Conservation (phyloP, 2,888 invertebrate genomes). For the Watsonalla cultraria region DNA sequence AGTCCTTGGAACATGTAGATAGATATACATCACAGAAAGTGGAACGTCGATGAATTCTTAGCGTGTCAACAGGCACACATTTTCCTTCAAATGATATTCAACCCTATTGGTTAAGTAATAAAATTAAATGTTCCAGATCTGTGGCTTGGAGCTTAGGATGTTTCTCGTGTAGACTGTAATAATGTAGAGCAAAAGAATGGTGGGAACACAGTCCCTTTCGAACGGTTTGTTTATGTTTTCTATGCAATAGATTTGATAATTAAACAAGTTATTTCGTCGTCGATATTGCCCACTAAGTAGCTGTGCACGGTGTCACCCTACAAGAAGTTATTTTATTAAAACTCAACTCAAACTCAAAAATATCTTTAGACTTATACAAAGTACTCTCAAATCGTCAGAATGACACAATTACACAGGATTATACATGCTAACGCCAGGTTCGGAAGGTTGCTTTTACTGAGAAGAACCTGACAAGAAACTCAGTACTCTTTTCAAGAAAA, state of each 20-base stretch:
- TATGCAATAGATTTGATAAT: background rate
- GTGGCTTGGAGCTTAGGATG: constrained; percentile 11
- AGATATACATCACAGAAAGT: constrained; percentile 44
- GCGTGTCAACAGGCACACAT: constrained; percentile 31
- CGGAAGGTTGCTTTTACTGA: no score
- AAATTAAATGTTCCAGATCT: constrained; percentile 9
- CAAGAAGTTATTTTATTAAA: no score
- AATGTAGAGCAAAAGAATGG: constrained; percentile 52
- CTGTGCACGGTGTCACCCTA: no score
- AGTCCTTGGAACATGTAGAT: constrained; percentile 7
- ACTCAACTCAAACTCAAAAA: no score
- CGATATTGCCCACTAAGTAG: no score
- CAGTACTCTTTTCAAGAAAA: no score
- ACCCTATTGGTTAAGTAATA: constrained; percentile 9
- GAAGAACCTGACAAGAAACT: no score
- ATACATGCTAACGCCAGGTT: no score
- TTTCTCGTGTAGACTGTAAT: constrained; percentile 6
- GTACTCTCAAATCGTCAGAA: no score
- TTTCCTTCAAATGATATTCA: constrained; percentile 7
- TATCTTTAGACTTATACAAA: no score
- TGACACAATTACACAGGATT: no score
- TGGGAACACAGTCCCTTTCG: constrained; percentile 70
- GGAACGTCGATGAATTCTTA: constrained; percentile 57
- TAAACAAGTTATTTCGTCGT: no score
- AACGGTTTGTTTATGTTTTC: constrained; percentile 31